These are phyloP conservation scores for Phrynocephalus guinanensis DNA, from an alignment of 2,797 vertebrate species.

Conservation along the genomic window DNA sequence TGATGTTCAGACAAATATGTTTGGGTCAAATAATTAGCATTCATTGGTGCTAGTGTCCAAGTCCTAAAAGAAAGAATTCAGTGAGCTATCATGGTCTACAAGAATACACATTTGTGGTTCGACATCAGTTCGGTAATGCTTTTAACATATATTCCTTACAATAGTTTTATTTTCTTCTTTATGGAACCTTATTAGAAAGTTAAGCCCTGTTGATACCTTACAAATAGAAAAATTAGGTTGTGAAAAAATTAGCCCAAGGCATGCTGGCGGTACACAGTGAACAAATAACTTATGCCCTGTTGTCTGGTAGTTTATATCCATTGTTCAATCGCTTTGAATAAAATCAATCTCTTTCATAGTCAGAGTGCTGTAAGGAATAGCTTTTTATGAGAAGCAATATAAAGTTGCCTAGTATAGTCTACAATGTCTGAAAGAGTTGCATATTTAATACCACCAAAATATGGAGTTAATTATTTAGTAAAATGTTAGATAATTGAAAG, in stretches of 20 bases:
- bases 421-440: slow-evolving; percentile 35
- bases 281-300: neutral
- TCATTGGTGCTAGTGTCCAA: neutral
- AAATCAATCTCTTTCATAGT: neutral
- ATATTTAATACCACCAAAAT: slow-evolving; percentile 56
- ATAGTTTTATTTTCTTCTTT: neutral
- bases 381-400: neutral
- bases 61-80: neutral
- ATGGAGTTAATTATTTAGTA: slow-evolving; percentile 56
- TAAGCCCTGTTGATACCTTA: neutral
- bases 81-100: neutral
- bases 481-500: slow-evolving; percentile 56
- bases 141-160: neutral
- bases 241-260: neutral
- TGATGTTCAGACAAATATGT: neutral
- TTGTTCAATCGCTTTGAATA: neutral
- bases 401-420: slow-evolving; percentile 2
- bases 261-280: neutral
- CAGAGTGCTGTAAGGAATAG: neutral
- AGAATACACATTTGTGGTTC: neutral
- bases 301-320: neutral
- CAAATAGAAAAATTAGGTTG: neutral
- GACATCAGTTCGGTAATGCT: neutral
- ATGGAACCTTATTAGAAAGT: neutral
- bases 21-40: neutral